Base-by-base conservation (phyloP, 64 coral and sea anemone genomes). In the Stichodactyla mertensii region DNA sequence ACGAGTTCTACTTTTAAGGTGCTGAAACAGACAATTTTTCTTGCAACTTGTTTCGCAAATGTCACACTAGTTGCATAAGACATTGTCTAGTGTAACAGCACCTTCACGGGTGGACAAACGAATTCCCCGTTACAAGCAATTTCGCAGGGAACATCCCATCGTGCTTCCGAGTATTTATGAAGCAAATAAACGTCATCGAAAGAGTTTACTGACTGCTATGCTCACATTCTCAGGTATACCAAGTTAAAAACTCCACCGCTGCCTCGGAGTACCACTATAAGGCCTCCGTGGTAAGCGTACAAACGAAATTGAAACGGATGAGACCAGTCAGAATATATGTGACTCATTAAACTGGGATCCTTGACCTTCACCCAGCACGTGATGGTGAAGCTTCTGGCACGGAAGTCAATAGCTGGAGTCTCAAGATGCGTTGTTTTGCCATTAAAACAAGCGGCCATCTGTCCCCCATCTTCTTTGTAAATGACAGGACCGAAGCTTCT, bases 261-360 rank as follows among this genome's bases (percentile, higher is more conserved):
- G 79, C 71, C 74, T 20, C 89, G 77, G 20, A 95, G 80, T 14
- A 70, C 83, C 0, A 55, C 87, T 52, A 23, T 6, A 0, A 95
- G 27, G 16, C 1, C 11, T 22, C 66, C 55, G 56, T 74, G 16
- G 52, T 57, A 55, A 24, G 92, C 64, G 71, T 77, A 92, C 60
- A 95, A 14, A 52, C 93, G 77, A 23, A 95, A 95, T 55, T 95
- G 93, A 36, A 45, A 89, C 6, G 93, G 93, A 9, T 69, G 55
- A 10, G 90, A 92, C 93, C 93, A 95, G 16, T 95, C 93, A 18
- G 93, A 95, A 18, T 88, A 86, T n/a, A 95, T 84, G 69, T 92
- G 90, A 78, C 87, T 88, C 55, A 83, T 71, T 19, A 23, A 52
- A 4, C 78, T 7, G 0, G 71, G 54, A 80, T 95, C 93, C 28